These are phyloP conservation scores for Meriones psammophilus DNA, from an alignment of 2,797 vertebrate species.

Conservation along the genomic window DNA sequence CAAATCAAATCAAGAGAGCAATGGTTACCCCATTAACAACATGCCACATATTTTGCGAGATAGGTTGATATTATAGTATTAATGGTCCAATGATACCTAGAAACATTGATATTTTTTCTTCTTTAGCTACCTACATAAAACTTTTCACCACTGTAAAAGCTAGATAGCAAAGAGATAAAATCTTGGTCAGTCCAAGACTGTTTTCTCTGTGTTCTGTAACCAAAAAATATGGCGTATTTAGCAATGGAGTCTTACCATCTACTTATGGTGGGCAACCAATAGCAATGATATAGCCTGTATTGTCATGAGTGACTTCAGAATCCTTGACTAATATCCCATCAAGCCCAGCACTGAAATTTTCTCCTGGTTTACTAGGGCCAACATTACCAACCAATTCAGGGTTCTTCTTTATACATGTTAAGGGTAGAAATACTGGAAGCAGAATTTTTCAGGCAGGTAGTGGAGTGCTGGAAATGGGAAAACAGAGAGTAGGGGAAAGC, in stretches of 20 bases:
- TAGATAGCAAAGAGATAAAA: not conserved
- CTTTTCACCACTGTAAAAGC: not conserved
- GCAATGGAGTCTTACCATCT: too few species aligned
- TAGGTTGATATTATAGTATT: not conserved
- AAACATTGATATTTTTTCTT: not conserved
- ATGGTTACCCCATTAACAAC: too few species aligned
- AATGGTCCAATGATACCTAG: not conserved
- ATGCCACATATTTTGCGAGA: not conserved
- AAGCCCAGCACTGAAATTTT: not conserved
- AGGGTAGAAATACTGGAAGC: not conserved
- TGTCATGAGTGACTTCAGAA: not conserved
- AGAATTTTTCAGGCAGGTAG: not conserved
- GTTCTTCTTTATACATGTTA: not conserved
- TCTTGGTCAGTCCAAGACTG: not conserved
- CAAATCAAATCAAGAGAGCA: not conserved
- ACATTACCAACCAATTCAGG: not conserved
- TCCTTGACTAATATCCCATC: not conserved
- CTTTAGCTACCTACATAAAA: not conserved
- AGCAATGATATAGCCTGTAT: not conserved
- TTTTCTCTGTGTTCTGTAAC: not conserved
- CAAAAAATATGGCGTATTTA: not conserved
- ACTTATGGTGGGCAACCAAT: not conserved
- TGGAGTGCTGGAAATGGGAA: not conserved
- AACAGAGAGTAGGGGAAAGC: not conserved
- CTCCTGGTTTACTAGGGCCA: not conserved